Conservation (phyloP, 2,888 invertebrate species). For the Trilocha varians region DNA sequence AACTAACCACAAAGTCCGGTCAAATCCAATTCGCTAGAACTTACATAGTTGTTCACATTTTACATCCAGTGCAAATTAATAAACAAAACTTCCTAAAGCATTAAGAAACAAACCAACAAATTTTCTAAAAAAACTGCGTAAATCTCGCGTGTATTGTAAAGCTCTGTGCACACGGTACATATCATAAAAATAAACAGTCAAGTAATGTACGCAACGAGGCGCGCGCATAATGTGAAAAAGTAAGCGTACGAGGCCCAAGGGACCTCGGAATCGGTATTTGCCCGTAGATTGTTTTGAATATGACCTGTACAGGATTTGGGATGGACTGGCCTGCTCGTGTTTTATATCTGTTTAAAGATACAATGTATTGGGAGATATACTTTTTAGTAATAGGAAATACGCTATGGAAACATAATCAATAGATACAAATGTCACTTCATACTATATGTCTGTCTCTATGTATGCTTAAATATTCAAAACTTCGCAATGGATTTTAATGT, state of each 20-base stretch:
- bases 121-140: constrained; percentile 6
- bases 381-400: neutral
- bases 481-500: no score
- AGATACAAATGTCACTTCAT: no score
- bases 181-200: constrained; percentile 64
- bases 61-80: no score
- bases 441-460: no score
- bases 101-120: constrained; percentile 10
- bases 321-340: constrained; percentile 27
- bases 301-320: constrained; percentile 28
- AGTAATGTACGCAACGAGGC: constrained; percentile 46
- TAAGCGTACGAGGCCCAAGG: constrained; percentile 61
- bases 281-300: constrained; percentile 67
- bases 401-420: no score
- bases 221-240: constrained; percentile 31
- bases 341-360: neutral
- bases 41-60: no score
- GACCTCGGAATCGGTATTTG: constrained; percentile 60
- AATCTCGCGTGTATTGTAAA: constrained; percentile 44
- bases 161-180: constrained; percentile 32
- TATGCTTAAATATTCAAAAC: no score
- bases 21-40: no score
- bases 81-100: no score
- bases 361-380: neutral
- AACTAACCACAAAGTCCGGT: no score